Evolutionary conservation across 2,113 vertebrate species (phyloP), one percentile per base, ranked within the genome.

Genomic region (Gorsachius goisagi): DNA sequence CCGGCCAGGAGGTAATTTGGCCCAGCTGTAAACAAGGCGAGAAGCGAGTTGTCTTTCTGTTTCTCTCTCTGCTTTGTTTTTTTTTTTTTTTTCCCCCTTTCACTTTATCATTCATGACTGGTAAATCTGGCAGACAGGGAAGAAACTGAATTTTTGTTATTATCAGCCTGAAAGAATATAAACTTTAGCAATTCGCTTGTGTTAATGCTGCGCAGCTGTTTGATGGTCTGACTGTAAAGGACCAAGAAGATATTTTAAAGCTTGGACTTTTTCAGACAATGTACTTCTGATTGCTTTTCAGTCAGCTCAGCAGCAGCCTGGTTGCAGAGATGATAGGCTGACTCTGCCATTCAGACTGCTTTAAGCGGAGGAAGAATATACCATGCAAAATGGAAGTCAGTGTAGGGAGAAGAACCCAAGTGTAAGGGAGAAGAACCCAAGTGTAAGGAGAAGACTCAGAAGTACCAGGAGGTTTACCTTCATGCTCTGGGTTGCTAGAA

Each of bases 281-380:
- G 44, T 45, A 13, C 56, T 74, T 30, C 74, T 97, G 94, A 96
- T 95, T 95, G 94, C 95, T 94, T 95, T 97, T 93, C 82, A 95
- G 89, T 63, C 59, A 71, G 78, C 84, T 88, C 93, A 93, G 88
- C 92, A 92, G 68, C 84, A 94, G 95, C 64, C 78, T 83, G 75
- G 11, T 82, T 95, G 68, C 64, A 72, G 26, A 72, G 89, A 89
- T 2, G 89, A 89, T 2, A 68, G 87, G 60, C 95, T 96, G 93
- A 95, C 35, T 92, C 75, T 89, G 94, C 69, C 56, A 19, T 87
- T 91, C 87, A 68, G 66, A 2, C 44, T 89, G 69, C 69, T 91
- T 86, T 52, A 75, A 56, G 41, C 11, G 26, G 71, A 84, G 73
- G 84, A 59, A 59, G 22, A 50, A 39, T 21, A 35, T 79, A 75